Evolutionary conservation across 2,888 invertebrate genomes (phyloP), one percentile per base, ranked within the genome.

Genomic region (Hydrotaea diabolus): DNA sequence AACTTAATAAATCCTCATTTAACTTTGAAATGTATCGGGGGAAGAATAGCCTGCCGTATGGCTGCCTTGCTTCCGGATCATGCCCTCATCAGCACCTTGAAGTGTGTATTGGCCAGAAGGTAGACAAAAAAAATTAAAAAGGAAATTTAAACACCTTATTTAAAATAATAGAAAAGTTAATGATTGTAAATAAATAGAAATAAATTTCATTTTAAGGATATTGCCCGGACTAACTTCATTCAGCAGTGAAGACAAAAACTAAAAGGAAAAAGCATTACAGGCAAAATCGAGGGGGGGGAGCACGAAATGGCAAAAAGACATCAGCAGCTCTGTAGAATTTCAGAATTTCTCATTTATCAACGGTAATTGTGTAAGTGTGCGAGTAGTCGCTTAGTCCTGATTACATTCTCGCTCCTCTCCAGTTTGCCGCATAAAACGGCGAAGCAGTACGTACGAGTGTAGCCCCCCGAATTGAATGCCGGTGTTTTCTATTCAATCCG

Each of bases 121-220:
- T 15, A 23, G 1, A 46, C 3, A 26, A 64, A 71, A 77, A 77
- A 59, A 23, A 77, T 71, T 71, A 26, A 73, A 66, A 74, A 74
- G 66, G 26, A 46, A 80, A 75, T 75, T 80, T 74, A 74, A 82
- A 77, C 77, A 82, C 77, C 82, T 77, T 43, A 59, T 77, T 77
- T 73, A 26, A 71, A 77, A 59, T 82, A 82, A 82, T 77, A 69
- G 73, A 74, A 77, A 82, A 77, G 73, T 77, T 82, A 77, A 82
- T 82, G 73, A 74, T 73, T 77, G 19, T 81, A 81, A 72, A 81
- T 81, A 81, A 77, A 81, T 55, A 72, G n/a, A 64, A 77, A 81
- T 55, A 64, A 81, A 73, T 77, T 73, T 15, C 39, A 13, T 55
- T 77, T 39, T 76, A 59, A 59, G 59, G 23, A 59, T 26, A 59